Evolutionary conservation across 2,797 vertebrate genomes (phyloP), one percentile per base, ranked within the genome.

Genomic region (Stomatorhinus walkeri): DNA sequence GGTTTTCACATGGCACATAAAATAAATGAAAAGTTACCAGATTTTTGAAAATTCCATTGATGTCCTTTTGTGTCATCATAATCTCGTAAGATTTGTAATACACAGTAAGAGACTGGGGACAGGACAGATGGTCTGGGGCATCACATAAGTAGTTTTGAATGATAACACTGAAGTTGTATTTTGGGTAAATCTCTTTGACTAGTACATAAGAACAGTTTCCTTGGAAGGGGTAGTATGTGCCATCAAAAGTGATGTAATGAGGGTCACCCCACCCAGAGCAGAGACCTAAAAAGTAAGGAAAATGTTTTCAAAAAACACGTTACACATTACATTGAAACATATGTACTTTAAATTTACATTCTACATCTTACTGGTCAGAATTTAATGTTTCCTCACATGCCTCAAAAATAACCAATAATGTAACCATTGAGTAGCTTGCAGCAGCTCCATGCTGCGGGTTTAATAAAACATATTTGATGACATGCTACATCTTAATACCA

Each of bases 201-300:
- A 98, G 93, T 88, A 97, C 93, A 0, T 97, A 97, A 0, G 97
- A 97, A 90, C 97, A 98, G 92, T 96, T 96, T 48, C 97, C 97
- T 10, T 49, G 9, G 48, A 10, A 49, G 9, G 92, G 94, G 91
- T 98, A 98, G 94, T 96, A 97, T 0, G 93, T 92, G 76, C 97
- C 97, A 89, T 98, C 98, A 90, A 98, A 98, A 84, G 97, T 98
- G 87, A 95, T 89, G 88, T 96, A 97, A 93, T 98, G 97, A 0
- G 95, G 96, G 89, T 97, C 96, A 59, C 96, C 97, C 96, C 96
- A 97, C 88, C 97, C 97, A 0, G 92, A 95, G 91, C 98, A 98
- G 90, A 96, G 91, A 92, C 98, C 98, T 98, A 84, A 10, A 36
- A 81, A 81, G n/a, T 7, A 32, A 79, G 28, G 16, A 40, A 79